Base-by-base conservation (phyloP, 1,140 invertebrate genomes). In the Venustaconcha ellipsiformis region DNA sequence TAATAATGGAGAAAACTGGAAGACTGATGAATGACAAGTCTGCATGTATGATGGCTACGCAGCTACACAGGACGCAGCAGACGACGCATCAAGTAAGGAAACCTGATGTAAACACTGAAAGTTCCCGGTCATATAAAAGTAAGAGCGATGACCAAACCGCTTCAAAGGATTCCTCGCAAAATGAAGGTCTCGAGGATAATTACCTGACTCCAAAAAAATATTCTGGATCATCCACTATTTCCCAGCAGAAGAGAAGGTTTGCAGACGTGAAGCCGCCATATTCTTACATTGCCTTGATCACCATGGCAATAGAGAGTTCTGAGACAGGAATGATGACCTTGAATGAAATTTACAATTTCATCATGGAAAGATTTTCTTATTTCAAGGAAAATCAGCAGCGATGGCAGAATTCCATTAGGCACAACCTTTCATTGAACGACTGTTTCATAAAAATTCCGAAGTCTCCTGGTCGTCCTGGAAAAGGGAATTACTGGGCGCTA, bases 381-480 rank as follows among this genome's bases (percentile, higher is more conserved):
- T 98, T 93, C 88, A 93, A 95, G 82, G 93, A 94, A 72, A 96
- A 96, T 84, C 95, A 96, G 82, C 97, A 96, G 85, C 94, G 96
- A 56, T 99, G 97, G 96, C 96, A 98, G 88, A 98, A 99, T 84
- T 96, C 95, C 0, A 98, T 99, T 67, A 91, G 97, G 20, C 97
- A 99, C 87, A 97, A 98, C 88, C 91, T 98, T 15, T 95, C 94
- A 17, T 95, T 97, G 90, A 97, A 98, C 91, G 96, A 98, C 90
- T 98, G 96, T 89, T 98, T 98, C 89, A 94, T 97, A 78, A 97
- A 97, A 92, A 94, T 98, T 70, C 96, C 96, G 0, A 90, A 96
- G n/a, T 91, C 95, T 57, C 95, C 95, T 0, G 95, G 97, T 85
- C 89, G 95, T 26, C 96, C 96, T 0, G 96, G 96, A 17, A 98